phyloP scores from a whole-genome alignment of 2,113 vertebrate genomes.

The Carassius carassius region DNA sequence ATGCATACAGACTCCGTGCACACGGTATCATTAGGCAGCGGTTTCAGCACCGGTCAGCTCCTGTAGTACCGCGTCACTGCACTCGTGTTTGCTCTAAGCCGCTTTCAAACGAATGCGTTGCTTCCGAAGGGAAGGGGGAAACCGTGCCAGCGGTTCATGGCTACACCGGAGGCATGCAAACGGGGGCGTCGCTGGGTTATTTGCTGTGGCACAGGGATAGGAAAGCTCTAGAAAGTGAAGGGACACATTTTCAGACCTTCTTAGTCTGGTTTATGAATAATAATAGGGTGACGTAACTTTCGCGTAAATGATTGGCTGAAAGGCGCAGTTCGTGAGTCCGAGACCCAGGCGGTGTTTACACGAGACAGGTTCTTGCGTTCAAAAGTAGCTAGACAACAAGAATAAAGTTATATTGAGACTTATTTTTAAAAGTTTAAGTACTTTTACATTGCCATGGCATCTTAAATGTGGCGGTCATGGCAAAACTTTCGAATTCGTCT shows the following conservation, averaged over 20 bases:
- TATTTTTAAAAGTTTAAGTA: not conserved
- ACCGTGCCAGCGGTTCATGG: not conserved
- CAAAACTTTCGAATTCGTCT: too few species aligned
- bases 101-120: not conserved
- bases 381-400: not conserved
- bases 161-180: not conserved
- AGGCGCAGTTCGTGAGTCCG: not conserved
- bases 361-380: not conserved
- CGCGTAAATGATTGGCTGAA: not conserved
- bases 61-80: constrained; percentile 12
- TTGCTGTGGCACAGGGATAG: not conserved
- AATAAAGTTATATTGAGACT: not conserved
- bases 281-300: not conserved
- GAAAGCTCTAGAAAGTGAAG: not conserved
- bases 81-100: constrained; percentile 1
- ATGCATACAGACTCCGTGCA: not conserved
- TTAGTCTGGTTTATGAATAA: not conserved
- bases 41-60: constrained; percentile 59
- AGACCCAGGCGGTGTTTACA: too few species aligned
- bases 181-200: not conserved
- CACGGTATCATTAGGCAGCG: not conserved
- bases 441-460: not conserved
- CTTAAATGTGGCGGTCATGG: not conserved
- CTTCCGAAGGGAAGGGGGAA: not conserved
- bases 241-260: not conserved